Evolutionary conservation across 2,113 vertebrate species (phyloP).

Genomic region (Madoqua kirkii): DNA sequence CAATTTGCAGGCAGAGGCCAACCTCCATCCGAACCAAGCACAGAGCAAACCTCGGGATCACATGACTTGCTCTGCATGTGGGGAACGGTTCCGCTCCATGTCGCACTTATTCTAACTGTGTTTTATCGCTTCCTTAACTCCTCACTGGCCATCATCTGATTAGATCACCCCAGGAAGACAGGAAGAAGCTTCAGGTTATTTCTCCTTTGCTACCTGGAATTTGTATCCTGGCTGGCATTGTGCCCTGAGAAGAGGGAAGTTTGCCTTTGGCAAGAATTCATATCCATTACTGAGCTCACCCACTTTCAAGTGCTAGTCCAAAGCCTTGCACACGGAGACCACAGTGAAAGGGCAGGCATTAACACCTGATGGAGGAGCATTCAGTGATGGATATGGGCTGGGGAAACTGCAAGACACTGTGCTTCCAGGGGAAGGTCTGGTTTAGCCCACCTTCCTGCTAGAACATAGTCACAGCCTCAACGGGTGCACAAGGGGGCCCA

Average conservation of each 20-base stretch:
- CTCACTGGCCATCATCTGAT: background rate
- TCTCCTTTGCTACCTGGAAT: background rate
- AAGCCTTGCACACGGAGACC: background rate
- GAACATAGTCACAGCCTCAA: background rate
- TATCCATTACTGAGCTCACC: background rate
- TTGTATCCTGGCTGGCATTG: background rate
- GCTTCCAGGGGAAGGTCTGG: too few relatives aligned
- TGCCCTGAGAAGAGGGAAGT: background rate
- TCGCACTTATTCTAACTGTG: background rate
- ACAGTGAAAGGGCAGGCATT: too few relatives aligned
- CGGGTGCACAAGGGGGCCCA: accelerated
- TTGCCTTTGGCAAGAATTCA: conserved; percentile 10
- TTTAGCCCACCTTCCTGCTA: too few relatives aligned
- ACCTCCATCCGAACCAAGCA: background rate
- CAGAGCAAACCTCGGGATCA: conserved; percentile 13
- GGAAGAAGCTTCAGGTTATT: background rate
- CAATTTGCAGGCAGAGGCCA: background rate
- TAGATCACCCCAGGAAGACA: conserved; percentile 20
- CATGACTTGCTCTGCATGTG: background rate
- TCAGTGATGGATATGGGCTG: background rate
- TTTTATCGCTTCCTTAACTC: background rate
- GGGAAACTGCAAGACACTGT: background rate
- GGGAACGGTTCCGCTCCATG: background rate
- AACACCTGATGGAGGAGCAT: background rate
- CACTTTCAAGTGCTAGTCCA: background rate